These are phyloP conservation scores for Solen grandis DNA, from an alignment of 1,140 invertebrate species.

Conservation along the genomic window DNA sequence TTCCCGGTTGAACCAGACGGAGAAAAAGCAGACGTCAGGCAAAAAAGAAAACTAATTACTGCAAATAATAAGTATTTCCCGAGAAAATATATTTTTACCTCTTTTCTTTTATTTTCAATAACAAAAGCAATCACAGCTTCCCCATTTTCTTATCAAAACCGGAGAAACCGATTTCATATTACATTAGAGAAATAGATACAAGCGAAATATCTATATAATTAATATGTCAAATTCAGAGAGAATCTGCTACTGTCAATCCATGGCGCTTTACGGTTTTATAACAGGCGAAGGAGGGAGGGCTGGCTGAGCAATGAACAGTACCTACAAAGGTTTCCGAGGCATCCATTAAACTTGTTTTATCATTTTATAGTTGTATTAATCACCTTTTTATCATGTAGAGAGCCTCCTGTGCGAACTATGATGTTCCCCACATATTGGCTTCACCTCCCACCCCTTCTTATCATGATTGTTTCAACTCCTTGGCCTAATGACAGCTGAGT, in stretches of 20 bases:
- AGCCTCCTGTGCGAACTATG: slow-evolving; percentile 36
- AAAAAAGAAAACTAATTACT: no score
- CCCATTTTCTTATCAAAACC: not conserved
- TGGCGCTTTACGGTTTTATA: not conserved
- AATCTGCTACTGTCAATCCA: not conserved
- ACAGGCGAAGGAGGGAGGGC: not conserved
- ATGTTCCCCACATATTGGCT: slow-evolving; percentile 37
- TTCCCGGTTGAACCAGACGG: no score
- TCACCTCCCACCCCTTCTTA: slow-evolving; percentile 28
- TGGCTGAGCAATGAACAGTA: not conserved
- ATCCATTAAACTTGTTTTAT: slow-evolving; percentile 49
- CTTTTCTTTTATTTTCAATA: no score
- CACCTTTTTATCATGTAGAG: slow-evolving; percentile 48
- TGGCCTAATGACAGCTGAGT: no score
- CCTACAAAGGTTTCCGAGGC: not conserved
- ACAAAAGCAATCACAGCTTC: not conserved
- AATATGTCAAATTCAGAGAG: not conserved
- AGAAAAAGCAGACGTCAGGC: no score
- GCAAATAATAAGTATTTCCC: no score
- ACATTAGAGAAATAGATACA: no score
- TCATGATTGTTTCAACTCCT: no score
- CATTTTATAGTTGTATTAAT: slow-evolving; percentile 51
- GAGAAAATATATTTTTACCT: not conserved
- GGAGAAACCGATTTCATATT: no score
- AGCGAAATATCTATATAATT: not conserved